Base-by-base conservation (phyloP, 2,113 vertebrate species). In the Terrapene triunguis region DNA sequence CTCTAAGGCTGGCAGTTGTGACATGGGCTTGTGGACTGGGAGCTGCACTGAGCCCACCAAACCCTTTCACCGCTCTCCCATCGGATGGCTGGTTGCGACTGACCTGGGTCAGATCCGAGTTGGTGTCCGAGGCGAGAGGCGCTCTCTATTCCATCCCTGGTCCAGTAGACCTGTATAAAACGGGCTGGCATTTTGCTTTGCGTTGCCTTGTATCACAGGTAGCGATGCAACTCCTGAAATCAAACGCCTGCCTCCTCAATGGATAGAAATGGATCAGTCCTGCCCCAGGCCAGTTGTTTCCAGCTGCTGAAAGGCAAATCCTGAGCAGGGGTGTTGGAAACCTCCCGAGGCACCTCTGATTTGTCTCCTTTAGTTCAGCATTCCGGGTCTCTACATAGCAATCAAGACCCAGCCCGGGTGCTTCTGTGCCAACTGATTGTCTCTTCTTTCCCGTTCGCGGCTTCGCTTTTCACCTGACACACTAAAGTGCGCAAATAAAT, bases 391-490 rank as follows among this genome's bases (percentile, higher is more conserved):
- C n/a, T 38, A 47, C 3, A 25, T 79, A 85, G 79, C 76, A 25
- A 91, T 57, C 50, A 89, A 91, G 92, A 59, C 79, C 90, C 27
- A 2, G 54, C 48, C 38, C 82, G 74, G 93, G 96, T 96, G 97
- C 96, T 93, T 94, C 93, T 90, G 92, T 91, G 92, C 87, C 88
- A 87, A 95, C 88, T 92, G 96, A 98, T 98, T 97, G 98, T 97
- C 98, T 91, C 84, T 80, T 74, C 25, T 79, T 55, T 86, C 42
- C 5, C 3, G 3, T 72, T 74, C n/a, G 10, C 91, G 87, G 29
- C 78, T 38, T 84, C 72, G 48, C 57, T 84, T 89, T 81, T 84
- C 87, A 57, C 16, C 80, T 89, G 21, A 12, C 62, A 96, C 11
- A 1, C 84, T 95, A 94, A 98, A 97, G 98, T 98, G 97, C 97